Conservation (phyloP, 2,888 invertebrate species). For the Orchestes rusci region DNA sequence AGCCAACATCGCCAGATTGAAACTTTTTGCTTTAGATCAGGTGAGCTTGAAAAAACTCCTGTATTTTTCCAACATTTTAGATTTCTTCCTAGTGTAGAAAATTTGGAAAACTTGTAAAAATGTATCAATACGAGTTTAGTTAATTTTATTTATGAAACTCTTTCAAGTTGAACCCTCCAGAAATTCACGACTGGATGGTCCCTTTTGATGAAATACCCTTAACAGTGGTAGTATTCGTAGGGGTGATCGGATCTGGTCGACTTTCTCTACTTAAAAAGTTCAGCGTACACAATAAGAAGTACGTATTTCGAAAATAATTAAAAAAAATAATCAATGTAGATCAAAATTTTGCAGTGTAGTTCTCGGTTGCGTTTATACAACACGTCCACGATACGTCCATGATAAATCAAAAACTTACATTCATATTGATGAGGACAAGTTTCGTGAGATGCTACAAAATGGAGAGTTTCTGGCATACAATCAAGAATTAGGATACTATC, state of each 20-base stretch:
- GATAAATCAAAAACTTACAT: slow-evolving; percentile 37
- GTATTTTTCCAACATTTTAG: too few relatives aligned
- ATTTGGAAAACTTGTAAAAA: neutral
- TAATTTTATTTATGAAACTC: neutral
- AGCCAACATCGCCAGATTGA: slow-evolving; percentile 10
- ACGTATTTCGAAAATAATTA: too few relatives aligned
- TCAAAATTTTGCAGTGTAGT: slow-evolving; percentile 24
- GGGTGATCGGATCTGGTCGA: slow-evolving; percentile 41
- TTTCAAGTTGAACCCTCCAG: slow-evolving; percentile 29
- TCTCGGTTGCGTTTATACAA: slow-evolving; percentile 40
- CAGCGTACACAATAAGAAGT: slow-evolving; percentile 29
- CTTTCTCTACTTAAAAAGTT: slow-evolving; percentile 33
- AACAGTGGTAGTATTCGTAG: slow-evolving; percentile 42
- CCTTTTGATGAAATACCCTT: slow-evolving; percentile 39
- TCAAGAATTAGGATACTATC: slow-evolving; percentile 40
- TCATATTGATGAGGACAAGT: slow-evolving; percentile 37
- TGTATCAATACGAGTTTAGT: neutral
- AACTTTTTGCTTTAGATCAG: slow-evolving; percentile 18
- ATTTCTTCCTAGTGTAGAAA: neutral
- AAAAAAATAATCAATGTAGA: too few relatives aligned
- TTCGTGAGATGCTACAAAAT: slow-evolving; percentile 39
- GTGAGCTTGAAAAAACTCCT: slow-evolving; percentile 4
- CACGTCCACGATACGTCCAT: slow-evolving; percentile 32
- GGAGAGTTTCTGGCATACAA: slow-evolving; percentile 43
- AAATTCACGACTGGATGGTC: slow-evolving; percentile 36